Conservation (phyloP, 2,113 vertebrate genomes). For the Sigmodon hispidus region DNA sequence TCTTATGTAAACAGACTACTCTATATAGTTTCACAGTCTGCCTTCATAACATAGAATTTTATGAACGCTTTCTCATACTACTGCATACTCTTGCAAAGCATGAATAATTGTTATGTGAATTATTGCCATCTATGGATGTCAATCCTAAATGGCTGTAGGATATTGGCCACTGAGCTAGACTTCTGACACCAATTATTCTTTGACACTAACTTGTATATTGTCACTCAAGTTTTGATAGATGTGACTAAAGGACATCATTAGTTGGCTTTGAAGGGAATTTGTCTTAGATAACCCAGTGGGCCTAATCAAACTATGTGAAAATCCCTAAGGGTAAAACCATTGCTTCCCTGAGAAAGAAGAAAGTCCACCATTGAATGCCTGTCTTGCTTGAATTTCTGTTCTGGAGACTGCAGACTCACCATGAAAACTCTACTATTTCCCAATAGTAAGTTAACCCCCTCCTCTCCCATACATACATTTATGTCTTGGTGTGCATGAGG, state of each 20-base stretch:
- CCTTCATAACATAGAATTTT: not conserved
- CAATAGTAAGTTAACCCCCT: not conserved
- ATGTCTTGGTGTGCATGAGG: not conserved
- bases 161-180: not conserved
- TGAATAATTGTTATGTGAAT: not conserved
- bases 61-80: not conserved
- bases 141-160: not conserved
- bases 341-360: not conserved
- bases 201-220: not conserved
- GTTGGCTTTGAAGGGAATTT: not conserved
- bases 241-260: not conserved
- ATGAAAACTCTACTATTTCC: not conserved
- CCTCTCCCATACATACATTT: not conserved
- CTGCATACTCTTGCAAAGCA: conserved; percentile 17
- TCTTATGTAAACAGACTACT: not conserved
- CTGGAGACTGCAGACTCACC: not conserved
- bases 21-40: not conserved
- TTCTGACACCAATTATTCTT: not conserved
- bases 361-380: not conserved
- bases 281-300: not conserved
- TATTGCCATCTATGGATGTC: not conserved
- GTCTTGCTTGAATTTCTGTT: not conserved
- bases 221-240: not conserved
- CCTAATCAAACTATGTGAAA: not conserved
- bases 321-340: not conserved